Percentiles rank a stretch among this genome's conserved stretches.
phyloP scores from a whole-genome alignment of 2,113 vertebrate genomes.

The Engraulis encrasicolus region DNA sequence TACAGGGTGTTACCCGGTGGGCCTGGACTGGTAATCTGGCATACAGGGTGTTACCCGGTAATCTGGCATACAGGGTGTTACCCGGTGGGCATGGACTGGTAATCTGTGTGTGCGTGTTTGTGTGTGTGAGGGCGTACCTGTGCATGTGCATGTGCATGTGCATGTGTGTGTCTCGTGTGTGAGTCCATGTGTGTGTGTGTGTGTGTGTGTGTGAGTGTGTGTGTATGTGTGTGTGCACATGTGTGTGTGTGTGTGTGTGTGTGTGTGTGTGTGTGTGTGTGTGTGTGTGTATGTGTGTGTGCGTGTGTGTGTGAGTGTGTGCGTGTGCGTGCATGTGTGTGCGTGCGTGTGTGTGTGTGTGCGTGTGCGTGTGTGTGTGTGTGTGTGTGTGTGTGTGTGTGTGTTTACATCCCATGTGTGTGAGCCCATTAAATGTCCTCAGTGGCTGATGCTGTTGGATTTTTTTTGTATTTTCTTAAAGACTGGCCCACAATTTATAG shows the following conservation, averaged over 20 bases:
- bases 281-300: too few species aligned
- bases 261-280: constrained; percentile 2
- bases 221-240: not conserved
- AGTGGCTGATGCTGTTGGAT: not conserved
- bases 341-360: not conserved
- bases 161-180: too few species aligned
- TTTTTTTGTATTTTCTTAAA: too few species aligned
- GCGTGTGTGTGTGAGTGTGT: not conserved
- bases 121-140: not conserved
- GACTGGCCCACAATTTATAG: too few species aligned
- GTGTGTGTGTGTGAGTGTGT: too few species aligned
- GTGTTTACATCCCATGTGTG: not conserved
- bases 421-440: not conserved
- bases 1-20: too few species aligned
- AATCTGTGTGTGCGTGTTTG: not conserved
- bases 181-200: too few species aligned
- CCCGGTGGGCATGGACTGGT: too few species aligned
- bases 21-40: too few species aligned
- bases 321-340: not conserved
- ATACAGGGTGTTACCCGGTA: too few species aligned
- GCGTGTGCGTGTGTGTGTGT: too few species aligned
- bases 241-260: not conserved
- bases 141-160: not conserved
- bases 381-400: not conserved
- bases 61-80: too few species aligned